Base-by-base conservation (phyloP, 1,140 invertebrate genomes). In the Apis dorsata region DNA sequence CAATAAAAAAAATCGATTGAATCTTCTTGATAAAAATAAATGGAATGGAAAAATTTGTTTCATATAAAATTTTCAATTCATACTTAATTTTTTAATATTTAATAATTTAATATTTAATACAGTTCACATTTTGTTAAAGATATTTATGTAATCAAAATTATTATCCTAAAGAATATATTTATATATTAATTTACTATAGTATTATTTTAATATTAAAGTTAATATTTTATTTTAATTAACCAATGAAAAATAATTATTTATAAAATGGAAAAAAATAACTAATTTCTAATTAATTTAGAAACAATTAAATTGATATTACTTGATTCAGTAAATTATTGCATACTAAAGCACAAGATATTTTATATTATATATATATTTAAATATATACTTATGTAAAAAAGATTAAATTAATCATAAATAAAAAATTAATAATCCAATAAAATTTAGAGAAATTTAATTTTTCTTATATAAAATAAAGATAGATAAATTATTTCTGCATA, bases 371-470 rank as follows among this genome's bases (percentile, higher is more conserved):
- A 7, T 44, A 0, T 44, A 7, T 7, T 44, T 44, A 3, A 34
- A 34, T 34, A 2, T 34, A 44, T 44, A 44, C 3, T 34, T 44
- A 44, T 44, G 34, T 0, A 44, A 7, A 44, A 34, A 66, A 66
- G 11, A 8, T 76, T 65, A 34, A 62, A 24, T 2, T 11, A n/a
- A 44, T 51, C 49, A 17, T 66, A 68, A 21, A 15, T 57, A 17
- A 66, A 21, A 28, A 66, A 77, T 77, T 44, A 11, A 66, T 77
- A 55, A 66, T 24, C 19, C 19, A 73, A 78, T 44, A 13, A 28
- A 77, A 57, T 77, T 17, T 9, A 8, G 2, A 2, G 21, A 15
- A 15, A 44, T 49, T n/a, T 51, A 28, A 17, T 28, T 24, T 60
- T 21, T 71, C 12, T 4, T 19, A 28, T 60, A 24, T 11, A 44